Evolutionary conservation across 2,888 invertebrate species (phyloP), one percentile per base, ranked within the genome.

Genomic region (Tanypteryx hageni): DNA sequence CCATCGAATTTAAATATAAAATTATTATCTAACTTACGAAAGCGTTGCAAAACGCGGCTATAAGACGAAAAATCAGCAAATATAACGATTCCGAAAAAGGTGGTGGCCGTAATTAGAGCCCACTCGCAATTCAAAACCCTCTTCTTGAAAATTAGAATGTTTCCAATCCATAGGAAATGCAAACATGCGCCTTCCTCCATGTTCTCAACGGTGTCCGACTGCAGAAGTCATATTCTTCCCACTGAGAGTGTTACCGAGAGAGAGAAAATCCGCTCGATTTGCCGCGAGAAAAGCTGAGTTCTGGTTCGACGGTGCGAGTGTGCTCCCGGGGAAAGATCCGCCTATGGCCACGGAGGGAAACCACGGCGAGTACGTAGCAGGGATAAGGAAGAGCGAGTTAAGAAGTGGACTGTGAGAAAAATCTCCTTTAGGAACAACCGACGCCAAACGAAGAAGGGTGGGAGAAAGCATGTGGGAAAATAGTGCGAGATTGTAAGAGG

Each of bases 181-280:
- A 44, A 44, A 3, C 44, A 44, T 44, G 44, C 44, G 44, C 44
- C 44, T 44, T 44, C 22, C 83, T n/a, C 83, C 44, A 83, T 83
- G 44, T 83, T 83, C 83, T 83, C 83, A 83, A 83, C 57, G 56
- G n/a, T n/a, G n/a, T 57, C 83, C 57, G 83, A 44, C 83, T 83
- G 83, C 83, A 83, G 83, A 56, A 83, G 83, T 44, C 83, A 83
- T 83, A 44, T 44, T 57, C n/a, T 83, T 57, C 83, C 83, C 57
- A 83, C 83, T n/a, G 83, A 57, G 83, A 57, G 56, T 57, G 44
- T 83, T 57, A 57, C 83, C 56, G 83, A 83, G 57, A 83, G 44
- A 44, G 44, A 83, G 83, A 83, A 83, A 83, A 83, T 83, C 83
- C 83, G 44, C 83, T 83, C 57, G 57, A 44, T 44, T n/a, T 57